Evolutionary conservation across 2,113 vertebrate genomes (phyloP).

Genomic region (Strix uralensis): DNA sequence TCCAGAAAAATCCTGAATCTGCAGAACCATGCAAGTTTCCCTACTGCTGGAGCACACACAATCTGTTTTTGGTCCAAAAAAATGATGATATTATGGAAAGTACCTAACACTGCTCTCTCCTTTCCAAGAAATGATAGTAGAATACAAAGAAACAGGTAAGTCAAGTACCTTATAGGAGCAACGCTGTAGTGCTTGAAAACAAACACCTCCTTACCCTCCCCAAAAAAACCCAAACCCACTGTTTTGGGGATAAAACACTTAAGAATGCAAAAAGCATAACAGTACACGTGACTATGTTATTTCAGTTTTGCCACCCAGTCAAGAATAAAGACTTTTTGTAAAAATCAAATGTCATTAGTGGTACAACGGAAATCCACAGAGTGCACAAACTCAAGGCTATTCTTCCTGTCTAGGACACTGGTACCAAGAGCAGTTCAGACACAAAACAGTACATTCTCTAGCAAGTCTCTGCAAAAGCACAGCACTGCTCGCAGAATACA

Average conservation of each 20-base stretch:
- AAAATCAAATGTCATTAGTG: neutral
- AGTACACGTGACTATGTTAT: fast-evolving
- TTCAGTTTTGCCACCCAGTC: neutral
- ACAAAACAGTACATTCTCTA: neutral
- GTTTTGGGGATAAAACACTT: neutral
- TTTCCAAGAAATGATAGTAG: neutral
- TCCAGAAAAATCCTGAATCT: slow-evolving; percentile 40
- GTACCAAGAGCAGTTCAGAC: neutral
- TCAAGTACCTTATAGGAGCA: neutral
- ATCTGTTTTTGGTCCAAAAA: slow-evolving; percentile 13
- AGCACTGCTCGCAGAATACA: neutral
- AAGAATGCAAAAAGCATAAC: neutral
- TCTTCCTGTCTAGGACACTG: neutral
- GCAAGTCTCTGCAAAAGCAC: neutral
- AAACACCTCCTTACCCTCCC: neutral
- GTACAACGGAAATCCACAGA: neutral
- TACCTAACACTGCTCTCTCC: neutral
- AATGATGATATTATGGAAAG: slow-evolving; percentile 13
- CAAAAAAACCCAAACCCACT: neutral
- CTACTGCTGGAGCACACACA: neutral
- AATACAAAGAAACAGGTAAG: slow-evolving; percentile 1
- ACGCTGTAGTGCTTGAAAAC: neutral
- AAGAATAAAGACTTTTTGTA: neutral
- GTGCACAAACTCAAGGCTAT: neutral
- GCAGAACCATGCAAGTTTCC: neutral